Evolutionary conservation across 2,888 invertebrate genomes (phyloP).

Genomic region (Lepetodrilus schrolli): DNA sequence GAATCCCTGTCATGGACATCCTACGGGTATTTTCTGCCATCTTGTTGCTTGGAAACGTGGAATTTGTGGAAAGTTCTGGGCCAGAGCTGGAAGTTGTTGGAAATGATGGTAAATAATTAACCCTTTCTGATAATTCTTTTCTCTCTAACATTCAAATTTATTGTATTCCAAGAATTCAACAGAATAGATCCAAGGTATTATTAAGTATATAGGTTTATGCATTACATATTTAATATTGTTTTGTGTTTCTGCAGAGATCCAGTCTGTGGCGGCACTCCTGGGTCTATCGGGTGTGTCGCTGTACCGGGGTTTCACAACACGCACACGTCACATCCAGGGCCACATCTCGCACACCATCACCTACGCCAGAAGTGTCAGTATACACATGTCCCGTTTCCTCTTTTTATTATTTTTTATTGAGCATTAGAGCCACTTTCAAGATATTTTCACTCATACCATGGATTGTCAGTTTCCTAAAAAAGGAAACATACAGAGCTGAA

Average conservation of each 20-base stretch:
- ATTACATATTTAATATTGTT: not conserved
- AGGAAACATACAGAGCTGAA: not conserved
- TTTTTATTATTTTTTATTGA: not conserved
- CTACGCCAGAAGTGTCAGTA: conserved; percentile 34
- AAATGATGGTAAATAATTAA: conserved; percentile 78
- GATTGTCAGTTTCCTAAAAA: not conserved
- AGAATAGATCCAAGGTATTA: not conserved
- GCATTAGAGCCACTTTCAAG: too few relatives aligned
- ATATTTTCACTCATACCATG: too few relatives aligned
- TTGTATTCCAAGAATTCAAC: not conserved
- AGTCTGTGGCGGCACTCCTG: conserved; percentile 88
- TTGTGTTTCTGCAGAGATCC: conserved; percentile 80
- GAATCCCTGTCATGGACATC: conserved; percentile 95
- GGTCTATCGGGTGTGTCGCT: conserved; percentile 85
- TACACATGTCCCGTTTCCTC: not conserved
- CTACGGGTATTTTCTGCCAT: conserved; percentile 93
- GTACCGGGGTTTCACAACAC: conserved; percentile 87
- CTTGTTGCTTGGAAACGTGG: conserved; percentile 91
- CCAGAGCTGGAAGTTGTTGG: conserved; percentile 79
- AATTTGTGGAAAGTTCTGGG: conserved; percentile 84
- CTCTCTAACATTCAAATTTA: not conserved
- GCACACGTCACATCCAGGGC: conserved; percentile 84
- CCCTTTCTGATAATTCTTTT: not conserved
- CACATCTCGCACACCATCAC: conserved; percentile 79
- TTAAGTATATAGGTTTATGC: not conserved